Evolutionary conservation across 2,113 vertebrate species (phyloP).

Genomic region (Eulacestoma nigropectus): DNA sequence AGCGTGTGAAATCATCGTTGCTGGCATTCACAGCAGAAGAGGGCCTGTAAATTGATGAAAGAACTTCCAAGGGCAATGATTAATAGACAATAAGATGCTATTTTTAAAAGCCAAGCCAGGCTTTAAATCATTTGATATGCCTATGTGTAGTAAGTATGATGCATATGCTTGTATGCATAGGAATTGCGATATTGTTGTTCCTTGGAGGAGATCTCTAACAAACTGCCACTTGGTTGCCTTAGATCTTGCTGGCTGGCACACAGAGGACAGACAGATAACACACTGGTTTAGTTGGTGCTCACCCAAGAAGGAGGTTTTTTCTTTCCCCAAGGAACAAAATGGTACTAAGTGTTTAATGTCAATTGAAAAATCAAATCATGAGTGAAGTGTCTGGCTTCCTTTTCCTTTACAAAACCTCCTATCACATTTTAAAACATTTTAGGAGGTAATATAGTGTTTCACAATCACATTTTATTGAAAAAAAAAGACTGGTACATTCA

Average conservation of each 20-base stretch:
- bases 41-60: not conserved
- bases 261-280: not conserved
- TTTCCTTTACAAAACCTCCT: not conserved
- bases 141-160: not conserved
- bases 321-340: not conserved
- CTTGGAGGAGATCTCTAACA: not conserved
- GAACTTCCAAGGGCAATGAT: not conserved
- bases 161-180: not conserved
- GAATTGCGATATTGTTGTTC: not conserved
- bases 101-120: not conserved
- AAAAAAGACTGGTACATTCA: not conserved
- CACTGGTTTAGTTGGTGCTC: not conserved
- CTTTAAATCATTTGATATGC: not conserved
- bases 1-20: constrained; percentile 21
- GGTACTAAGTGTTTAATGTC: not conserved
- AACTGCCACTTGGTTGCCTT: not conserved
- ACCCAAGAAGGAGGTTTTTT: not conserved
- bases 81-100: not conserved
- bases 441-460: not conserved
- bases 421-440: not conserved
- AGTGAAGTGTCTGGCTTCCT: not conserved
- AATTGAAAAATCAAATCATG: not conserved
- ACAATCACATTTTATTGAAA: not conserved
- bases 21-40: constrained; percentile 12
- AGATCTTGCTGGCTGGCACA: not conserved